phyloP scores from a whole-genome alignment of 1,140 invertebrate species.

The Nasonia giraulti region DNA sequence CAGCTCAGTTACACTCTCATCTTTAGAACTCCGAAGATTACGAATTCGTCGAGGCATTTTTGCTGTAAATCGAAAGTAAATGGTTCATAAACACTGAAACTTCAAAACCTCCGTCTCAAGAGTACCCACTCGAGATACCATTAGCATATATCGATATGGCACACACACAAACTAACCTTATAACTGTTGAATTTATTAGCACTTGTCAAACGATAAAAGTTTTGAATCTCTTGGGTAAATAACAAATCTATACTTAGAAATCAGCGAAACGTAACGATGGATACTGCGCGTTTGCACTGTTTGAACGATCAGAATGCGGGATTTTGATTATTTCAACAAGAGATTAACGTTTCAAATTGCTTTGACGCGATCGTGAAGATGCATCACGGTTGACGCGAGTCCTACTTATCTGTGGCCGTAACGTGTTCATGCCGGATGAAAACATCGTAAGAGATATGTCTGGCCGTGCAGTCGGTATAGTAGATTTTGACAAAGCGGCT shows the following conservation, averaged over 20 bases:
- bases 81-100: neutral
- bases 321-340: neutral
- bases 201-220: neutral
- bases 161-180: neutral
- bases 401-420: neutral
- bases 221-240: neutral
- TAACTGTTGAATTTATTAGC: neutral
- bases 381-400: too few species aligned
- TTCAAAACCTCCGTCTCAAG: too few species aligned
- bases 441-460: neutral
- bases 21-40: neutral
- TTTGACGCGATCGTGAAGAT: too few species aligned
- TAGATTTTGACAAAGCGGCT: neutral
- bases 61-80: slow-evolving; percentile 14
- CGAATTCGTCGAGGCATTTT: slow-evolving; percentile 17
- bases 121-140: too few species aligned
- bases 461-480: neutral
- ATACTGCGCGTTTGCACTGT: too few species aligned
- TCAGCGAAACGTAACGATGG: neutral
- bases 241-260: neutral
- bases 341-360: neutral
- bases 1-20: neutral
- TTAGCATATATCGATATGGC: neutral
- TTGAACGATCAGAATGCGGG: too few species aligned
- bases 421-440: neutral